Base-by-base conservation (phyloP, 2,888 invertebrate genomes). In the Agonopterix heracliana region DNA sequence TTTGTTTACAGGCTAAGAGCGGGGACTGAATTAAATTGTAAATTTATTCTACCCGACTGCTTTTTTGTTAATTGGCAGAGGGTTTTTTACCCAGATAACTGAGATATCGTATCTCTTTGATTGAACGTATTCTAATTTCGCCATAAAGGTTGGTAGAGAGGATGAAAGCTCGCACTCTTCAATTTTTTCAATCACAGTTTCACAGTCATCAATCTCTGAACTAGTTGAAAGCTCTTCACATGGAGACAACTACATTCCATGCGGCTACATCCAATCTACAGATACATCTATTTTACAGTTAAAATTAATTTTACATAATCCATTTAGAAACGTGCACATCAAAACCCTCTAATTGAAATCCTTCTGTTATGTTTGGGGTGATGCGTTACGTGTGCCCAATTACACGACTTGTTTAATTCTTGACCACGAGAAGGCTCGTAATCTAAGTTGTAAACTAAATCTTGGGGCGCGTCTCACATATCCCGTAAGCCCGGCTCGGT, bases 361-460 rank as follows among this genome's bases (percentile, higher is more conserved):
- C 12, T 41, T 11, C 41, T 8, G 13, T 38, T 26, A 26, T 38
- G 38, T 38, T 11, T 11, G 11, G 11, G 10, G 12, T 12, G 9
- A 41, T 35, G 63, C 65, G 68, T 74, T 71, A 79, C 78, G 70
- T 77, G 75, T 71, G 66, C 63, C 60, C 74, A 71, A 77, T 79
- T 75, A 79, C 26, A 26, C 26, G 76, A 80, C 78, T 82, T 81
- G 82, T 81, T 83, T 87, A 85, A 86, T 82, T 86, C 84, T 87
- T 87, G 87, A 87, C 87, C 87, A 82, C 74, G 66, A 26, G 26
- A 26, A 61, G 67, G 61, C 56, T 60, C 61, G 76, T 85, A 87
- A 87, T 87, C 85, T 86, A 79, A 86, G 86, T 86, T 84, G 81
- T 85, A 82, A 83, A 86, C 82, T 86, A 86, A 85, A 81, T 85